Evolutionary conservation across 2,113 vertebrate genomes (phyloP).

Genomic region (Passer montanus): DNA sequence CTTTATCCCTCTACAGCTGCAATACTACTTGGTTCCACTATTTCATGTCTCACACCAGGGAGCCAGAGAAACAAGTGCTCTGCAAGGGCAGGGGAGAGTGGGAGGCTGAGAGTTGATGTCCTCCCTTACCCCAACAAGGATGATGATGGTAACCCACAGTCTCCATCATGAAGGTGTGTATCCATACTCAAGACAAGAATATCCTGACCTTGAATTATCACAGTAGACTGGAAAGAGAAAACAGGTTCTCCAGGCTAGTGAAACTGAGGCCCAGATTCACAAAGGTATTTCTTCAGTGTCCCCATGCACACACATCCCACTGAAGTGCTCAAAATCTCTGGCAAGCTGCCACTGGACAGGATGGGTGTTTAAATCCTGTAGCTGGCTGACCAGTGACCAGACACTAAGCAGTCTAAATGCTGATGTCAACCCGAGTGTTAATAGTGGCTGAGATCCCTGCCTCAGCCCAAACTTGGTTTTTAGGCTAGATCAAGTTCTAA

Average conservation of each 20-base stretch:
- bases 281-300: neutral
- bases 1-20: neutral
- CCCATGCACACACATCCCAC: rapidly evolving
- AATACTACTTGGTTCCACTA: neutral
- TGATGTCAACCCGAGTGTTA: neutral
- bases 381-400: neutral
- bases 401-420: neutral
- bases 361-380: neutral
- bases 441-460: neutral
- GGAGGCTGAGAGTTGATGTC: neutral
- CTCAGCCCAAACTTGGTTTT: neutral
- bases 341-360: neutral
- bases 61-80: neutral
- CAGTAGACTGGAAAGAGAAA: neutral
- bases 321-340: neutral
- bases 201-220: neutral
- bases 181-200: neutral
- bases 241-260: neutral
- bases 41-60: neutral
- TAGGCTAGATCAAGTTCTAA: neutral
- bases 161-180: rapidly evolving
- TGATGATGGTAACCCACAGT: neutral
- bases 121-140: neutral
- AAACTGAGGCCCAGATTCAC: neutral
- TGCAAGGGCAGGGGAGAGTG: neutral